Percentiles rank a stretch among this genome's conserved stretches.
Evolutionary conservation across 2,797 vertebrate species (phyloP).

Genomic region (Cyprinella venusta): DNA sequence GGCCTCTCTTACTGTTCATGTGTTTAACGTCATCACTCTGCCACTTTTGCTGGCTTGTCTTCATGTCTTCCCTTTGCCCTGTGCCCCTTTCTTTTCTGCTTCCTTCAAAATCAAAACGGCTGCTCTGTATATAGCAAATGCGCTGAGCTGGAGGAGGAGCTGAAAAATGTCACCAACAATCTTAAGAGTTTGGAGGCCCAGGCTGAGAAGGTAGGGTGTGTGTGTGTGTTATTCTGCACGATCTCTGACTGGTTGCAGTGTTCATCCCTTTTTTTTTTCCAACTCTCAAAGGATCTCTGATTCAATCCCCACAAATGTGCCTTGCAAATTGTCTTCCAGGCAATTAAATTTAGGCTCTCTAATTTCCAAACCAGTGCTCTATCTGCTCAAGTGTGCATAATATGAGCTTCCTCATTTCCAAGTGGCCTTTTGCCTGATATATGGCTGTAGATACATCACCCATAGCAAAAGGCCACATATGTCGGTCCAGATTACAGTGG

Average conservation of each 20-base stretch:
- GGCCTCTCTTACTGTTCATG: constrained; percentile 9
- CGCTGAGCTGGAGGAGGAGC: constrained; percentile 97
- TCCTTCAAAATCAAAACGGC: constrained; percentile 44
- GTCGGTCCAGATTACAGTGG: constrained; percentile 28
- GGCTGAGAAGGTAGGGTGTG: constrained; percentile 88
- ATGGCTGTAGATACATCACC: constrained; percentile 25
- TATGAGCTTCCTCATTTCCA: constrained; percentile 21
- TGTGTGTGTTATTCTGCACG: constrained; percentile 32
- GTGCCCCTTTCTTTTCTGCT: constrained; percentile 40
- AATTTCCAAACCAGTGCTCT: not conserved
- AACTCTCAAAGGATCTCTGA: not conserved
- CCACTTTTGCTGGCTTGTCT: constrained; percentile 18
- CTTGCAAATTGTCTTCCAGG: constrained; percentile 12
- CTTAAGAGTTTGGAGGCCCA: constrained; percentile 94
- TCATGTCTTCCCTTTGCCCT: not conserved
- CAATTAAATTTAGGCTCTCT: not conserved
- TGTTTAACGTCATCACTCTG: constrained; percentile 1
- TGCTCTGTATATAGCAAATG: constrained; percentile 87
- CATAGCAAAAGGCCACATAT: constrained; percentile 50
- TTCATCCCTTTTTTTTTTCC: not conserved
- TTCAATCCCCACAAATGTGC: constrained; percentile 17
- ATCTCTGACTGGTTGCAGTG: constrained; percentile 29
- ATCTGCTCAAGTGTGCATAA: constrained; percentile 39
- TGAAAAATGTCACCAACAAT: constrained; percentile 98
- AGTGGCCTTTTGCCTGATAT: constrained; percentile 48